Evolutionary conservation across 2,888 invertebrate species (phyloP), one percentile per base, ranked within the genome.

Genomic region (Leptogaster cylindrica): DNA sequence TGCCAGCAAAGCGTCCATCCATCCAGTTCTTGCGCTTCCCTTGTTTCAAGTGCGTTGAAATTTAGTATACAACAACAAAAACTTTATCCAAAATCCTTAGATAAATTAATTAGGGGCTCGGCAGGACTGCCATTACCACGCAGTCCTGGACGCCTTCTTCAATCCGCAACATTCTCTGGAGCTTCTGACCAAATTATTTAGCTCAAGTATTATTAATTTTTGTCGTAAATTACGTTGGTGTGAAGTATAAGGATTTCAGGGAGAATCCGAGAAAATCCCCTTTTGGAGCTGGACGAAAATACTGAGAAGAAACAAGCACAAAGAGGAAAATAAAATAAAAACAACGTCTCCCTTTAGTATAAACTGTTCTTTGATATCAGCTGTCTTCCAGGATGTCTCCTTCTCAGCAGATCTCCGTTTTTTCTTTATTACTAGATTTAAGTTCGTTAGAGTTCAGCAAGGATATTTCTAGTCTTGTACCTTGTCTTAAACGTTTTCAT

Each of bases 131-230:
- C 33, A 46, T 28, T 31, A 44, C 25, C 63, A 67, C 27, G n/a
- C 14, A 16, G 27, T 64, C 16, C 51, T 44, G 28, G n/a, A 18
- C 16, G n/a, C 44, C 44, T 14, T 2, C 44, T 5, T 6, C 12
- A 23, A 10, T 4, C 12, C 27, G 5, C 16, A 7, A 16, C 0
- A 14, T 16, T 52, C 33, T 10, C 10, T 33, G 31, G 5, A 10
- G 2, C 33, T 41, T 8, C 18, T 31, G 23, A 20, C 20, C 25
- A 41, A 69, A 67, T 66, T 69, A 66, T 69, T 69, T 67, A 50
- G 48, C 65, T 67, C 61, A 39, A 70, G 70, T 67, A 52, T 70
- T 70, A 68, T 70, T 70, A 70, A 70, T 70, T 67, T 70, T 70
- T 67, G 52, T 51, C 67, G 65, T 70, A 70, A 70, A 70, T 70